A percentile compares a stretch with the other conserved stretches of the same genome.
Conservation (phyloP, 2,888 invertebrate species). For the Heteromurus nitidus region DNA sequence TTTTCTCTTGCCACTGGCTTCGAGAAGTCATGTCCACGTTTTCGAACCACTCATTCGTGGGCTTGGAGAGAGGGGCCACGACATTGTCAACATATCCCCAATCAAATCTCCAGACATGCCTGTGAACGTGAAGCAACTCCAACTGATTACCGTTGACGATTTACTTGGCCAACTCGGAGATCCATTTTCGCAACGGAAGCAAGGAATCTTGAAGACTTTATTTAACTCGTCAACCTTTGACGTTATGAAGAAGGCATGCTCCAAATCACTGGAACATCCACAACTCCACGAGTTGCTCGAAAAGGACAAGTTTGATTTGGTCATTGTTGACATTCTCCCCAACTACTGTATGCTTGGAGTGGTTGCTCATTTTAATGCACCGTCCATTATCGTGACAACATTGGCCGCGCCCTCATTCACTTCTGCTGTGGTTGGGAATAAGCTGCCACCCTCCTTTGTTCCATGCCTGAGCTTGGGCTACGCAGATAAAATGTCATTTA, state of each 20-base stretch:
- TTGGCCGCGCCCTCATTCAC: constrained; percentile 45
- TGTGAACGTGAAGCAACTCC: constrained; percentile 74
- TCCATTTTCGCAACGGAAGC: constrained; percentile 46
- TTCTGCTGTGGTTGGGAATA: constrained; percentile 65
- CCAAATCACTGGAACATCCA: neutral
- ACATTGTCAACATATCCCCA: constrained; percentile 73
- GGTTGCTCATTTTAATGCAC: constrained; percentile 45
- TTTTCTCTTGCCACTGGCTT: constrained; percentile 67
- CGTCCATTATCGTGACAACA: constrained; percentile 56
- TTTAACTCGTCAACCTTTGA: constrained; percentile 21
- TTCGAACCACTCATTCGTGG: constrained; percentile 74
- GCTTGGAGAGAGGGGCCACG: constrained; percentile 74
- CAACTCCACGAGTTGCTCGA: constrained; percentile 25
- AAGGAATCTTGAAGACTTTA: constrained; percentile 9
- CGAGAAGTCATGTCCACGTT: constrained; percentile 76
- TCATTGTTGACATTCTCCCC: constrained; percentile 75
- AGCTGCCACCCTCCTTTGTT: constrained; percentile 73
- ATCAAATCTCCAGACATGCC: constrained; percentile 75
- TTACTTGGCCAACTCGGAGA: constrained; percentile 42
- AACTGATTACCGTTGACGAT: constrained; percentile 48
- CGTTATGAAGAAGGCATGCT: constrained; percentile 25
- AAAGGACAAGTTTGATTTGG: constrained; percentile 72
- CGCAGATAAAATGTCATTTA: constrained; percentile 73
- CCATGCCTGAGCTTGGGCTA: constrained; percentile 74
- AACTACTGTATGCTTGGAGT: constrained; percentile 76